These are phyloP conservation scores for Acridotheres tristis DNA, from an alignment of 2,797 vertebrate genomes.

Conservation along the genomic window DNA sequence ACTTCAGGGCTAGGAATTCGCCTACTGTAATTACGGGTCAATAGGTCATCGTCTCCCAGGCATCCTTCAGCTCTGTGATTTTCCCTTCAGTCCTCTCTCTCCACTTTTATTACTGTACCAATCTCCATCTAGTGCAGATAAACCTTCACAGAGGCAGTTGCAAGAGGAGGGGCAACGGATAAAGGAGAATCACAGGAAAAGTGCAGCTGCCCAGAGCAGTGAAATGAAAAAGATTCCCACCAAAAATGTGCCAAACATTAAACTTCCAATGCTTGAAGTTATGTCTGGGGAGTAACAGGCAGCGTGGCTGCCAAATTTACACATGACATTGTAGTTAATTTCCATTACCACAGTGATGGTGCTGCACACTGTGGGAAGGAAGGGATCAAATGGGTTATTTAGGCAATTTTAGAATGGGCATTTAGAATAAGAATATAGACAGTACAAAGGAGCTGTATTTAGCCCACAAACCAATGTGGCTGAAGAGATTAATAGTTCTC, in stretches of 20 bases:
- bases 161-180: neutral
- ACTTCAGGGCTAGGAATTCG: neutral
- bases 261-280: neutral
- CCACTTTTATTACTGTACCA: neutral
- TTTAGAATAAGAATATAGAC: neutral
- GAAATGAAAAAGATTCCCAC: neutral
- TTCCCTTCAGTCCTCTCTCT: neutral
- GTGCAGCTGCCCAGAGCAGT: neutral
- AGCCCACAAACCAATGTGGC: neutral
- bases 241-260: neutral
- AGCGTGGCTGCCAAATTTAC: neutral
- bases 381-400: neutral
- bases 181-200: neutral
- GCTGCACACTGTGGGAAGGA: neutral
- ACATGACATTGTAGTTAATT: fast-evolving
- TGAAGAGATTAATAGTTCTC: neutral
- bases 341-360: neutral
- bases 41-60: neutral
- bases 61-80: neutral
- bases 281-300: neutral
- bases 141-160: neutral
- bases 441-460: neutral
- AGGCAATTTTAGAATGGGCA: neutral
- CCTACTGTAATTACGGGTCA: slow-evolving; percentile 1
- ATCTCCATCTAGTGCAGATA: neutral